A percentile compares a stretch with the other conserved stretches of the same genome.
phyloP scores from a whole-genome alignment of 2,113 vertebrate species.

The Lagopus muta region DNA sequence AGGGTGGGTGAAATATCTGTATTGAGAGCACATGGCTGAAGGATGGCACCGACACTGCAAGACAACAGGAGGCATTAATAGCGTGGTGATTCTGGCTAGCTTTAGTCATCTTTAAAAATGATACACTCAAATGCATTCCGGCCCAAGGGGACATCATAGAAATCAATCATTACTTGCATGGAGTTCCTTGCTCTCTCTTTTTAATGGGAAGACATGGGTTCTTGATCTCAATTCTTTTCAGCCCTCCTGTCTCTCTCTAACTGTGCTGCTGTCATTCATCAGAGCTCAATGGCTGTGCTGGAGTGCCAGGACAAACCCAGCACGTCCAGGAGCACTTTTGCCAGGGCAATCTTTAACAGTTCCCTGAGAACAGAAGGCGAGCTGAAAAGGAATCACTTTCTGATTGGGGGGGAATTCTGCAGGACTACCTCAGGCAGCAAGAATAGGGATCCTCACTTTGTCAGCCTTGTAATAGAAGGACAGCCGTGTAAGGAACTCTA shows the following conservation, averaged over 20 bases:
- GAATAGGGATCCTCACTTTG: too few relatives aligned
- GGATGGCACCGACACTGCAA: background rate
- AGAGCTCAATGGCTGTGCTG: background rate
- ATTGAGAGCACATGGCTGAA: background rate
- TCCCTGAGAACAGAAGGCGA: background rate
- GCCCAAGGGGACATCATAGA: slow-evolving; percentile 17
- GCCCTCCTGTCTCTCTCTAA: background rate
- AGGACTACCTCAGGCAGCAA: fast-evolving
- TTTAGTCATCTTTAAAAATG: slow-evolving; percentile 59
- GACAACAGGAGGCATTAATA: slow-evolving; percentile 1
- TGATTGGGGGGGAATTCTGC: background rate
- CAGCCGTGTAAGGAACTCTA: background rate
- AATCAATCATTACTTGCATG: slow-evolving; percentile 21
- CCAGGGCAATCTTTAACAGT: background rate
- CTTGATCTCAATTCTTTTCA: background rate
- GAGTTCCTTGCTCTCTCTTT: background rate
- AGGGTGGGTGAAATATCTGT: background rate
- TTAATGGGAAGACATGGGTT: background rate
- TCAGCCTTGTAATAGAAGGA: background rate
- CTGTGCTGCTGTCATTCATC: background rate
- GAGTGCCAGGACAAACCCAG: background rate
- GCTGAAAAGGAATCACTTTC: background rate
- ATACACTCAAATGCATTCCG: slow-evolving; percentile 31
- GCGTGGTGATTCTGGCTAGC: background rate
- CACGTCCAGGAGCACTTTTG: background rate